Evolutionary conservation across 2,888 invertebrate genomes (phyloP).

Genomic region (Julus scandinavius): DNA sequence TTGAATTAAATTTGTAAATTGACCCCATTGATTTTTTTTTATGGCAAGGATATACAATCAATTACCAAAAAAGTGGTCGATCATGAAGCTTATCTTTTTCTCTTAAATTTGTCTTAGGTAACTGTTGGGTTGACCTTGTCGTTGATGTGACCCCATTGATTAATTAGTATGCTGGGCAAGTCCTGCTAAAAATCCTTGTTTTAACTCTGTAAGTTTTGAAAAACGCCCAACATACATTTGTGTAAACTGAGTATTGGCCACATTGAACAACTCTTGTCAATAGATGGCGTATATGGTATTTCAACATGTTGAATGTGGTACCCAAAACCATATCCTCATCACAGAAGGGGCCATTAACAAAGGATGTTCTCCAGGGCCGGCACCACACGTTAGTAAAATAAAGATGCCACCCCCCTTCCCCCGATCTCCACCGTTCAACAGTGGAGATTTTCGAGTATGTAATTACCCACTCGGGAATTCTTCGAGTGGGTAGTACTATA

Average conservation of each 20-base stretch:
- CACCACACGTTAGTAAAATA: no score
- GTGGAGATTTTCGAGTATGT: no score
- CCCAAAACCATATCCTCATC: no score
- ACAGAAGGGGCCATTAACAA: no score
- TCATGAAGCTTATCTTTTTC: conserved; percentile 25
- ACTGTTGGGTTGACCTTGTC: conserved; percentile 7
- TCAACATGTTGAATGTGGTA: no score
- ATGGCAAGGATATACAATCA: conserved; percentile 33
- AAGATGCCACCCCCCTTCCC: no score
- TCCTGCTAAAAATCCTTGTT: conserved; percentile 9
- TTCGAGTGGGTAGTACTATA: no score
- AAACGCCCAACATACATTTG: neutral
- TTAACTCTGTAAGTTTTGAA: neutral
- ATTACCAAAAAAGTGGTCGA: conserved; percentile 33
- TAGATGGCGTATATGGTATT: neutral
- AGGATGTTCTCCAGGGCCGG: no score
- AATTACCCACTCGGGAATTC: no score
- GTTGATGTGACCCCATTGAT: conserved; percentile 27
- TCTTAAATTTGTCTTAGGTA: conserved; percentile 19
- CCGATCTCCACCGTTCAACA: no score
- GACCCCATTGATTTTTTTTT: conserved; percentile 33
- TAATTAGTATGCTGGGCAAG: neutral
- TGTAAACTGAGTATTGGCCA: no score
- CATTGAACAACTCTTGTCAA: neutral
- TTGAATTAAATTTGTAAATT: conserved; percentile 33